These are phyloP conservation scores for Smithornis capensis DNA, from an alignment of 2,113 vertebrate genomes.

Conservation along the genomic window DNA sequence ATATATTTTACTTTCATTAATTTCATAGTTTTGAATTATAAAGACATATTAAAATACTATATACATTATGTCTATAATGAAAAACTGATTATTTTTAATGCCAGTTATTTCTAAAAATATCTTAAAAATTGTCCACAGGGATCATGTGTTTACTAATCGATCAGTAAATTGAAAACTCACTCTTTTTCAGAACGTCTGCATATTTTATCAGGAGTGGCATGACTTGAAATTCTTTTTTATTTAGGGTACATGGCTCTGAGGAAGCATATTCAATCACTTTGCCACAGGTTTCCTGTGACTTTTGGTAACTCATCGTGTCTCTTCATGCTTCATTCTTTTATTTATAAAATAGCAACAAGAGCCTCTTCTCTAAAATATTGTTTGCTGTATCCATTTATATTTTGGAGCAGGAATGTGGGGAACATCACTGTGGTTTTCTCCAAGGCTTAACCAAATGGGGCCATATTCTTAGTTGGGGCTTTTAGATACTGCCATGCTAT, in stretches of 20 bases:
- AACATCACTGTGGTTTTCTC: not conserved
- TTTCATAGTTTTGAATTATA: not conserved
- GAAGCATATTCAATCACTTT: not conserved
- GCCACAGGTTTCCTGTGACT: not conserved
- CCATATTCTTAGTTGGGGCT: not conserved
- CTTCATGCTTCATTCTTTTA: not conserved
- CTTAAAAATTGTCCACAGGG: not conserved
- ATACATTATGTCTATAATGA: not conserved
- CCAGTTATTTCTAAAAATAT: not conserved
- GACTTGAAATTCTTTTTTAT: not conserved
- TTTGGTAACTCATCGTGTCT: not conserved
- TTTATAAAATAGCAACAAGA: not conserved
- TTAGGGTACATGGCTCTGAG: not conserved
- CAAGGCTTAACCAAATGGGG: not conserved
- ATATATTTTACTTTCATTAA: not conserved
- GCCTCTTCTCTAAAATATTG: not conserved
- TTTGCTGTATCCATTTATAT: not conserved
- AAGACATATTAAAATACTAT: not conserved
- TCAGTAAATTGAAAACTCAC: not conserved
- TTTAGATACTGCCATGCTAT: not conserved
- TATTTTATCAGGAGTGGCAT: not conserved
- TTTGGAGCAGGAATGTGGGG: fast-evolving
- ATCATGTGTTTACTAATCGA: not conserved
- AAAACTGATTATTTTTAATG: not conserved
- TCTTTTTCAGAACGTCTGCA: not conserved